phyloP scores from a whole-genome alignment of 2,113 vertebrate genomes.

The Zosterops hypoxanthus region DNA sequence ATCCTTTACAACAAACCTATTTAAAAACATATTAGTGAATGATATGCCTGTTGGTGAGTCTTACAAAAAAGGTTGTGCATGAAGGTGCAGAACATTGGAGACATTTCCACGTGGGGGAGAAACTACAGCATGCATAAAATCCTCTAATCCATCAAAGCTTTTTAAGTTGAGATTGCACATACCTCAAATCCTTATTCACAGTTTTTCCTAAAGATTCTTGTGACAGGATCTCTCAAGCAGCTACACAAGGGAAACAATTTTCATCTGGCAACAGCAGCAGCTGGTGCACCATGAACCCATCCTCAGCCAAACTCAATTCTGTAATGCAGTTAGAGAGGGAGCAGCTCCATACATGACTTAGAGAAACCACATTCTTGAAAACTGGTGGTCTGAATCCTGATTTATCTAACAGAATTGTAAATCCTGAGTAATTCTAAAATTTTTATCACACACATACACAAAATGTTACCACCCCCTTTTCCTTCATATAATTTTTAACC shows the following conservation, averaged over 20 bases:
- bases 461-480: background rate
- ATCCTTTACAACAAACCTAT: background rate
- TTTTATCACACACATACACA: background rate
- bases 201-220: background rate
- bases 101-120: background rate
- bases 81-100: background rate
- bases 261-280: background rate
- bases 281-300: background rate
- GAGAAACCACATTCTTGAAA: background rate
- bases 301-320: background rate
- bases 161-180: background rate
- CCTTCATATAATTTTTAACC: background rate
- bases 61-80: background rate
- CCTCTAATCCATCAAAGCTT: background rate
- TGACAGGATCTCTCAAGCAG: background rate
- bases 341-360: background rate
- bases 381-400: background rate
- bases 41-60: background rate
- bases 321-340: background rate
- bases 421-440: background rate
- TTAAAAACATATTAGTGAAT: background rate
- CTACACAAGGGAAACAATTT: background rate
- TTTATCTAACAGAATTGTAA: background rate
- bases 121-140: background rate
- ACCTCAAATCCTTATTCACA: background rate